These are phyloP conservation scores for Hylyphantes graminicola DNA, from an alignment of 1,140 invertebrate genomes.

Conservation along the genomic window DNA sequence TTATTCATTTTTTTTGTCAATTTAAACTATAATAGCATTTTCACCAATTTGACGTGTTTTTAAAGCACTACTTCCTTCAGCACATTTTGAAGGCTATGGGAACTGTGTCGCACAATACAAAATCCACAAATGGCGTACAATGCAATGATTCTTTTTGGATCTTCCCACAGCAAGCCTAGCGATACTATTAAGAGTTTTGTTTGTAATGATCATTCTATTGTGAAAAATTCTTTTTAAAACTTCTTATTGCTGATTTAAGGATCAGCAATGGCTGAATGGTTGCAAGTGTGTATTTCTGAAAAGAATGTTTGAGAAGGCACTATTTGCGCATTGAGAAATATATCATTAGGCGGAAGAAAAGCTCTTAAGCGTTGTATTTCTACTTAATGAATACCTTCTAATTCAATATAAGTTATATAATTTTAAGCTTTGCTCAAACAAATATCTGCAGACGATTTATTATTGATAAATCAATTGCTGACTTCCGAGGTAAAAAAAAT, in stretches of 20 bases:
- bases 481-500: background rate
- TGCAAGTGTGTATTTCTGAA: background rate
- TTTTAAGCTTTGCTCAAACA: no score
- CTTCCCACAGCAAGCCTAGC: background rate
- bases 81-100: conserved; percentile 11
- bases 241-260: conserved; percentile 3
- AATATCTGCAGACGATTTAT: no score
- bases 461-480: background rate
- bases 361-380: background rate
- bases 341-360: background rate
- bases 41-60: background rate
- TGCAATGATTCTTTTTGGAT: background rate
- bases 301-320: background rate
- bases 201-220: background rate
- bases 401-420: background rate
- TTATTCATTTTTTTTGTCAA: background rate
- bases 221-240: background rate
- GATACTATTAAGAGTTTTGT: background rate
- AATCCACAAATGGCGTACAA: background rate
- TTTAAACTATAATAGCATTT: background rate
- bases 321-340: background rate
- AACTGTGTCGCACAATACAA: conserved; percentile 6
- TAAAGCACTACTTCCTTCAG: background rate
- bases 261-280: conserved; percentile 4
- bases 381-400: background rate